Evolutionary conservation across 2,113 vertebrate genomes (phyloP).

Genomic region (Alligator sinensis): DNA sequence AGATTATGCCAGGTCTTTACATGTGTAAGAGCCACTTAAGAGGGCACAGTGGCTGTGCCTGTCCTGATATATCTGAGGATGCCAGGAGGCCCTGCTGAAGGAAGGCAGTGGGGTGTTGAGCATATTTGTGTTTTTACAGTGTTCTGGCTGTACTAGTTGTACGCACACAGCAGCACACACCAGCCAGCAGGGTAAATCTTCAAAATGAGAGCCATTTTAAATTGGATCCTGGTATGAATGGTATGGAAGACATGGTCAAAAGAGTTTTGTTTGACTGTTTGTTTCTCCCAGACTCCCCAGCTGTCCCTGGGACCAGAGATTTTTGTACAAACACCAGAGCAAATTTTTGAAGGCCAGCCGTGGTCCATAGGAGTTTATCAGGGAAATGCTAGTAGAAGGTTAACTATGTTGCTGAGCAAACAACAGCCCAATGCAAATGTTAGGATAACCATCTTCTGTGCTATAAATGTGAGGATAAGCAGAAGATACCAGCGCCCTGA

Average conservation of each 20-base stretch:
- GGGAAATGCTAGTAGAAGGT: neutral
- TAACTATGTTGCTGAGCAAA: neutral
- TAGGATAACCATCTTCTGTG: neutral
- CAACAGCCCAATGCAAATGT: neutral
- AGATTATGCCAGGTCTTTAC: too few species aligned
- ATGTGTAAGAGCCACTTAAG: too few species aligned
- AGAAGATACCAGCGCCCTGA: fast-evolving
- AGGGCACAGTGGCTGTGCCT: too few species aligned
- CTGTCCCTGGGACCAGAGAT: neutral
- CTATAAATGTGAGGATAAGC: neutral
- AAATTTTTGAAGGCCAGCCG: neutral
- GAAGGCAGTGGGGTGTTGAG: too few species aligned
- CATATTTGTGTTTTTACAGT: too few species aligned
- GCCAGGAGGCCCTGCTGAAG: too few species aligned
- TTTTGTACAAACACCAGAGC: neutral
- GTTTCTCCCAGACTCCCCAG: neutral
- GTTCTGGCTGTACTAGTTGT: too few species aligned
- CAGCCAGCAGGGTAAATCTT: neutral
- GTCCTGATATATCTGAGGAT: too few species aligned
- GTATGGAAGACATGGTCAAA: neutral
- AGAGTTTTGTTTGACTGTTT: neutral
- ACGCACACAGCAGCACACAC: neutral
- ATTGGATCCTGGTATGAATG: neutral
- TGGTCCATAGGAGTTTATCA: neutral
- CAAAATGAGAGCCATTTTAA: neutral